Evolutionary conservation across 1,140 invertebrate genomes (phyloP), one percentile per base, ranked within the genome.

Genomic region (Rhopalosiphum maidis): DNA sequence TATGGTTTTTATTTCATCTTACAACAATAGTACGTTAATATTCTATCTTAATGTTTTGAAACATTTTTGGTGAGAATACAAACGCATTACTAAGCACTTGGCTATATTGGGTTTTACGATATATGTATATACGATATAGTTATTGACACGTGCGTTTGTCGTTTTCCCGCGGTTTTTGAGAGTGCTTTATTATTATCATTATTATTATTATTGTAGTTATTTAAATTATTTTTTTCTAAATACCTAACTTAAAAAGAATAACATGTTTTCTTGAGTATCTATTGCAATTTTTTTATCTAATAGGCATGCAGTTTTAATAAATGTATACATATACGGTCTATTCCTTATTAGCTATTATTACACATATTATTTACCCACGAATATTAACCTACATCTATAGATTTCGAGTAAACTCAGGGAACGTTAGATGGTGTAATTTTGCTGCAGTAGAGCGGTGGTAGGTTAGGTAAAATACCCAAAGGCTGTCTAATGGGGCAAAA

Each of bases 401-500:
- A 41, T 85, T 85, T 85, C 23, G 41, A 85, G 3, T 30, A 85
- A 85, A 85, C 21, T 30, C 21, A 15, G 11, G 7, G 43, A 46
- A 41, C 43, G 30, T 87, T 22, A 46, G 18, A 51, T 6, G 48
- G 5, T 51, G n/a, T 41, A 54, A 43, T 54, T 37, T 2, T 22
- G 18, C 30, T 89, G 35, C 25, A 87, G 8, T 41, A 30, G 18
- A 35, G 87, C 9, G n/a, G 35, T 11, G 48, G 48, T 51, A 15
- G n/a, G 48, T 55, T 55, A 89, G 48, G 87, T 35, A 88, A 88
- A 88, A 54, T 30, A 88, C 2, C 87, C 87, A n/a, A 23, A 54
- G n/a, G 87, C 48, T n/a, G 87, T 88, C 46, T 88, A 51, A 51
- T 88, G 87, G 87, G 48, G n/a, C 48, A 89, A 89, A 89, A 89